phyloP scores from a whole-genome alignment of 1,140 invertebrate genomes.

The Eulimnadia texana region DNA sequence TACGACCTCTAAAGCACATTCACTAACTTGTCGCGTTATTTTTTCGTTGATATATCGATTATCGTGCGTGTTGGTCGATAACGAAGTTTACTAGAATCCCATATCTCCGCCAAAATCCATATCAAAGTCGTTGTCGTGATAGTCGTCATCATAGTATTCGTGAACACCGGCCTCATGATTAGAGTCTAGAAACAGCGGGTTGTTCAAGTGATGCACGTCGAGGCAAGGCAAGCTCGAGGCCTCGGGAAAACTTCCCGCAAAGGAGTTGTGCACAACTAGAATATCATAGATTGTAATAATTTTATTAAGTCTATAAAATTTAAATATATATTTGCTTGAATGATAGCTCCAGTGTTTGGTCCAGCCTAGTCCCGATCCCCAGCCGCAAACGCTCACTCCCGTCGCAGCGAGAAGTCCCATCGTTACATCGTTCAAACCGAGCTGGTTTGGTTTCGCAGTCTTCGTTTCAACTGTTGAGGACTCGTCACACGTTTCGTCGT shows the following conservation, averaged over 20 bases:
- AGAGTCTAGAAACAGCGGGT: too few relatives aligned
- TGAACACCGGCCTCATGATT: neutral
- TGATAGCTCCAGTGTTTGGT: neutral
- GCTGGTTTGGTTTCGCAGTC: neutral
- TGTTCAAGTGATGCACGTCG: too few relatives aligned
- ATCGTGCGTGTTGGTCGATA: too few relatives aligned
- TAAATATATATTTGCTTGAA: neutral
- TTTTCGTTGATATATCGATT: too few relatives aligned
- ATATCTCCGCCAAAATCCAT: neutral
- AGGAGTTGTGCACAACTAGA: too few relatives aligned
- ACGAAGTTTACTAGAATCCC: neutral
- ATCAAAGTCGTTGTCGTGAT: neutral
- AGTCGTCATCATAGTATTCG: neutral
- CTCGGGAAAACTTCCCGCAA: too few relatives aligned
- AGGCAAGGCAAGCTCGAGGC: too few relatives aligned
- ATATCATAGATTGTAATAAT: too few relatives aligned
- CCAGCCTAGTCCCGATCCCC: neutral
- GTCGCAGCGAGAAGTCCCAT: neutral
- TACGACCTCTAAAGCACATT: too few relatives aligned
- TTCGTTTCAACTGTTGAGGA: neutral
- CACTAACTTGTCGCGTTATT: neutral
- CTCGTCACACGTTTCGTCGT: neutral
- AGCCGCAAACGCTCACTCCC: neutral
- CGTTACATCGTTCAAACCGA: neutral
- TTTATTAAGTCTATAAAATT: too few relatives aligned